Base-by-base conservation (phyloP, 2,113 vertebrate species). In the Ameiurus melas region DNA sequence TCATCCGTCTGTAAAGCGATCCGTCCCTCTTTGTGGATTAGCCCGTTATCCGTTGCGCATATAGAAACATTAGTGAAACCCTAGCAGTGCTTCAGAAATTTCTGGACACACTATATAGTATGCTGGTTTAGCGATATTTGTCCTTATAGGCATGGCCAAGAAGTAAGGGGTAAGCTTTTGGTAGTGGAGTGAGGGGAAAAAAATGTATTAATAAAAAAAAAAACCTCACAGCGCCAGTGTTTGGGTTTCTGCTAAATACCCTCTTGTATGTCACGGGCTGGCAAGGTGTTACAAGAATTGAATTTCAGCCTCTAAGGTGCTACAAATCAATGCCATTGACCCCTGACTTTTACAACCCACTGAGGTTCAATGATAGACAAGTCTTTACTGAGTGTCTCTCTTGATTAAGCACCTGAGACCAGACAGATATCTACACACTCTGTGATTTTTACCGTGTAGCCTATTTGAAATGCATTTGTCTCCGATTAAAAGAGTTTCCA, bases 251-350 rank as follows among this genome's bases (percentile, higher is more conserved):
- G 78, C 30, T 91, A 89, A 89, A 87, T 82, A 91, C 39, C 30
- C 78, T 87, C 73, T 86, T 80, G 58, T 81, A 57, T 88, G 90
- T 81, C 85, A 86, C 85, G 88, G 66, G 84, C 89, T 88, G 58
- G 60, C 60, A 80, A 86, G 85, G 91, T 91, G 88, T 91, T 90
- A 85, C 66, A 88, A 68, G 91, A 88, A 88, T 91, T 57, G 90
- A 85, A 77, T 92, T 91, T 91, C 85, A 85, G 84, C 43, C 85
- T 80, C 77, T 85, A 84, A 89, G 85, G 87, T 87, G 84, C 87
- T 89, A 88, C 88, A 92, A 87, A 92, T 91, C 90, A 87, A 83
- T 90, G 84, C 17, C 84, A 89, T 92, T 90, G 89, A 92, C 91
- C 90, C 84, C 75, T 90, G 90, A 91, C 91, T 92, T 92, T 90